A percentile compares a stretch with the other conserved stretches of the same genome.
Evolutionary conservation across 2,888 invertebrate genomes (phyloP).

Genomic region (Lycia hirtaria): DNA sequence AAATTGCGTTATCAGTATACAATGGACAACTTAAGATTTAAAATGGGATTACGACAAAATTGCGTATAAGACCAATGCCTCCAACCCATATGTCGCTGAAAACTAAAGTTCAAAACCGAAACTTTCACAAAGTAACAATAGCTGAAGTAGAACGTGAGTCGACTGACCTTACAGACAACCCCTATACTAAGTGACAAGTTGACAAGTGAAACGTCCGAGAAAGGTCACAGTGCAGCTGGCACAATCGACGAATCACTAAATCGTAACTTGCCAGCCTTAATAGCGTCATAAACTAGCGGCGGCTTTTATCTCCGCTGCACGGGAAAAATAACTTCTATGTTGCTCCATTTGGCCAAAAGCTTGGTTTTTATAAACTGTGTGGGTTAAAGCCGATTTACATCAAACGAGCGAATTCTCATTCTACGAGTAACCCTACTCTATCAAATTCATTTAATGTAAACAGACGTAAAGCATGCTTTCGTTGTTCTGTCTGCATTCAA

Average conservation of each 20-base stretch:
- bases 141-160: not conserved
- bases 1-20: no score
- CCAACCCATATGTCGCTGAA: no score
- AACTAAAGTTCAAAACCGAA: not conserved
- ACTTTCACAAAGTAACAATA: slow-evolving; percentile 3
- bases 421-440: no score
- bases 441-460: no score
- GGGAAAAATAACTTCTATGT: slow-evolving; percentile 26
- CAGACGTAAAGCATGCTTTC: no score
- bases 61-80: no score
- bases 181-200: slow-evolving; percentile 31
- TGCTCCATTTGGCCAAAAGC: not conserved
- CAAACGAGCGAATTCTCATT: no score
- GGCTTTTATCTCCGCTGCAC: slow-evolving; percentile 27
- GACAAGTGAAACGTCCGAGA: slow-evolving; percentile 26
- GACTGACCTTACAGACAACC: slow-evolving; percentile 22
- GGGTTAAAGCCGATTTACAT: not conserved
- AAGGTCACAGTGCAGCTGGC: slow-evolving; percentile 36
- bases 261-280: slow-evolving; percentile 18
- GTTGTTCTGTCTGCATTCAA: no score
- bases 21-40: no score
- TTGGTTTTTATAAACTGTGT: not conserved
- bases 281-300: slow-evolving; percentile 27
- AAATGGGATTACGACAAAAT: no score
- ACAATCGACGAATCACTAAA: slow-evolving; percentile 28